Evolutionary conservation across 2,113 vertebrate genomes (phyloP).

Genomic region (Vulpes vulpes): DNA sequence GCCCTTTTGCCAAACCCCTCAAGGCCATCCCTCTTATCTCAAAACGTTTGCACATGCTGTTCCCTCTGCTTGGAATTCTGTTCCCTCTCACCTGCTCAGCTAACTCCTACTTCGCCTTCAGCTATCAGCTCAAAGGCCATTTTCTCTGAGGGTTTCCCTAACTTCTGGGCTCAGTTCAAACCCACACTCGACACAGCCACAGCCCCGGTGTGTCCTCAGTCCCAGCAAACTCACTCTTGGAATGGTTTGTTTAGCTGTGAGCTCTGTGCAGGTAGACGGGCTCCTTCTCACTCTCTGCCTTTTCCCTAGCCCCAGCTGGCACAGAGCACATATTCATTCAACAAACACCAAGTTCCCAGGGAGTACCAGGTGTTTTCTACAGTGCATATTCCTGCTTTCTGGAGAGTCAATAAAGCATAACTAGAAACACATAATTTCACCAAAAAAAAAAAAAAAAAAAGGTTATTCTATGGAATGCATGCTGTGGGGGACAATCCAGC

Average conservation of each 20-base stretch:
- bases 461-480: accelerated
- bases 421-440: neutral
- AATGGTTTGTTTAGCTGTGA: neutral
- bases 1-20: neutral
- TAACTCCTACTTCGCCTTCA: neutral
- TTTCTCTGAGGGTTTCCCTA: neutral
- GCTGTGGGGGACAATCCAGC: neutral
- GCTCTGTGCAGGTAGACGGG: neutral
- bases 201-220: neutral
- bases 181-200: neutral
- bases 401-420: neutral
- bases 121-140: neutral
- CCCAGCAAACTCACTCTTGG: neutral
- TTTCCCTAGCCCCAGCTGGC: neutral
- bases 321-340: neutral
- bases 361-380: neutral
- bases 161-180: neutral
- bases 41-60: neutral
- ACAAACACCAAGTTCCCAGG: neutral
- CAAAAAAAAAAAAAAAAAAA: neutral
- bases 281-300: neutral
- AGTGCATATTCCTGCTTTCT: neutral
- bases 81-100: neutral
- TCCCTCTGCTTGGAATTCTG: neutral
- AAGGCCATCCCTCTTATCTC: neutral